Percentiles rank a stretch among this genome's conserved stretches.
Evolutionary conservation across 2,888 invertebrate genomes (phyloP).

Genomic region (Lithodes maja): DNA sequence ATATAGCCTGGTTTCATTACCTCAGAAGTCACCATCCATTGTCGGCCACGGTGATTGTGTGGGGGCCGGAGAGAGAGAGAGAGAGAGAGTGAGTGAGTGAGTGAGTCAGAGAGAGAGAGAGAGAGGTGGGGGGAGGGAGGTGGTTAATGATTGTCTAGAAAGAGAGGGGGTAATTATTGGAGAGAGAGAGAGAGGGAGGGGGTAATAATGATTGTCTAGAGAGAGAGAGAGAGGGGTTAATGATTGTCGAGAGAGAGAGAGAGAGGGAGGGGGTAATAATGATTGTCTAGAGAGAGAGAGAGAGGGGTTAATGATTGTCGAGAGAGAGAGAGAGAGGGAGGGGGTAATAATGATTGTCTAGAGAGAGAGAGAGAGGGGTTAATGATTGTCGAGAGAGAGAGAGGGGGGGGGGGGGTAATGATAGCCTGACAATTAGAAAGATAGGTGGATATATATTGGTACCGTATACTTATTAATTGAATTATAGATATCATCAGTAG

Average conservation of each 20-base stretch:
- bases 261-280: no score
- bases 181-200: background rate
- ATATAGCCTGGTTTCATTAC: background rate
- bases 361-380: no score
- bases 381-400: no score
- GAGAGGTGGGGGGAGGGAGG: background rate
- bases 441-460: no score
- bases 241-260: no score
- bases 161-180: background rate
- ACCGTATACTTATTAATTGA: no score
- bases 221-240: no score
- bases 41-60: background rate
- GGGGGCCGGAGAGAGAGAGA: background rate
- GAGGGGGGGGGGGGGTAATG: no score
- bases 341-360: no score
- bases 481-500: no score
- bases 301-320: background rate
- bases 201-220: no score
- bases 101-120: conserved; percentile 22
- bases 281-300: background rate
- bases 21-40: background rate
- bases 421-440: no score
- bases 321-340: background rate
- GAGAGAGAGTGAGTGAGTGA: conserved; percentile 24
- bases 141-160: background rate